These are phyloP conservation scores for Peribatodes rhomboidaria DNA, from an alignment of 2,888 invertebrate genomes.

Conservation along the genomic window DNA sequence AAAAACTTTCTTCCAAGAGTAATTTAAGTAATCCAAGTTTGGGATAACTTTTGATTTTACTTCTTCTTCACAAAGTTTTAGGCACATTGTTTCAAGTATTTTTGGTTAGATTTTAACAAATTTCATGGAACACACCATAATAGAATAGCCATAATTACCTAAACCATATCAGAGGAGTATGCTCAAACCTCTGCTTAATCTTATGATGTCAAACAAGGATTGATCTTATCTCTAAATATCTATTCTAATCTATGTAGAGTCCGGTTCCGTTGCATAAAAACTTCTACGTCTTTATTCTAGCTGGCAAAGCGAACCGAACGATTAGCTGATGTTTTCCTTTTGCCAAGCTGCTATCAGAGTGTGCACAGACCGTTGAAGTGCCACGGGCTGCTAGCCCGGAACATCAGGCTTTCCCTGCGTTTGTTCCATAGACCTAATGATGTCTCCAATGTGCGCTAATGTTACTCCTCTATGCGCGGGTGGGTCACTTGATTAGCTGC, in stretches of 20 bases:
- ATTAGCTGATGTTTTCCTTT: conserved; percentile 40
- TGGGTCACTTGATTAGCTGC: conserved; percentile 13
- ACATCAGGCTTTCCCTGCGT: conserved; percentile 77
- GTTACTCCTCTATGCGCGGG: conserved; percentile 41
- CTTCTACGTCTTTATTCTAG: not conserved
- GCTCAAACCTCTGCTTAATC: too few species aligned
- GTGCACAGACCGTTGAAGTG: conserved; percentile 71
- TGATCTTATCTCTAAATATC: too few species aligned
- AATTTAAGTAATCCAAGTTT: conserved; percentile 45
- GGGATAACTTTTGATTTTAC: conserved; percentile 44
- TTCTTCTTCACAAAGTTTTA: conserved; percentile 38
- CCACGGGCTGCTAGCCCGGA: conserved; percentile 76
- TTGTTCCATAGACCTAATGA: conserved; percentile 43
- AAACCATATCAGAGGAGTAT: too few species aligned
- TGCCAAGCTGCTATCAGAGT: conserved; percentile 63
- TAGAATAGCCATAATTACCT: too few species aligned
- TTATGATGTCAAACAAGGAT: too few species aligned
- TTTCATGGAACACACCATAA: too few species aligned
- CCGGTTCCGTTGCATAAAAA: not conserved
- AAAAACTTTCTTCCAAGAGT: conserved; percentile 44
- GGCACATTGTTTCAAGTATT: conserved; percentile 32
- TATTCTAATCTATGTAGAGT: not conserved
- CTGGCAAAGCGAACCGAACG: not conserved
- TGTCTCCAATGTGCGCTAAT: conserved; percentile 41
- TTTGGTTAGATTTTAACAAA: too few species aligned